Evolutionary conservation across 2,113 vertebrate genomes (phyloP), one percentile per base, ranked within the genome.

Genomic region (Falcunculus frontatus): DNA sequence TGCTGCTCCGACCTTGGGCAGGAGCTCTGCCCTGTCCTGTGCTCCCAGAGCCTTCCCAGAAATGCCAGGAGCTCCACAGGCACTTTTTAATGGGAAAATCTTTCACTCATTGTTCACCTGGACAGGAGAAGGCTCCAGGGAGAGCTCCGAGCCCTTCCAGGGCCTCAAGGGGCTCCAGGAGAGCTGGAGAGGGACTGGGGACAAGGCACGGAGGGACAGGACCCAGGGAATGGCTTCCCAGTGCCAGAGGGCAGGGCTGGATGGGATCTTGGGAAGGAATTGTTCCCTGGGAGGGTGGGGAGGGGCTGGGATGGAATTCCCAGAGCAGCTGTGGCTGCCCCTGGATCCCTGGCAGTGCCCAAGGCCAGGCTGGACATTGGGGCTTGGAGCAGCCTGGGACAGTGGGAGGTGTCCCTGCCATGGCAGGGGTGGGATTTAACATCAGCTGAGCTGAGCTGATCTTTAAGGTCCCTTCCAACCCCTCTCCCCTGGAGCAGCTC

Each of bases 101-200:
- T 60, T 47, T 11, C 10, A 2, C 22, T 57, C 1, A 0, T 26
- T 4, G 18, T 15, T 33, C 22, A 1, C 5, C 42, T 33, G n/a
- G 18, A 15, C 30, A 5, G 3, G 17, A 74, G 73, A 59, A 64
- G 16, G 53, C 18, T 79, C 25, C 39, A 70, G 62, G 33, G 33
- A 83, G n/a, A 79, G 23, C 67, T 46, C 2, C 2, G 59, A 85
- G 74, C 21, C 26, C 47, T 49, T 1, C 2, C 55, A 76, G 87
- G 9, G 35, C 49, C 69, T 7, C 0, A 16, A 76, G 53, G 69
- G n/a, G 47, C 70, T 83, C 13, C 78, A 83, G 41, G 62, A 83
- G 63, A 89, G 47, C 47, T 76, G 87, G 2, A 53, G 62, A 89
- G 62, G 78, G 62, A 46, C 78, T 82, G 13, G n/a, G 87, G 60